Percentiles rank a stretch among this genome's conserved stretches.
Evolutionary conservation across 2,113 vertebrate species (phyloP).

Genomic region (cat (Felis catus)): F.catus_Fca126_mat1.0 CM031423.1:89530501-89531000

Average conservation of each 20-base stretch:
- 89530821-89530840: neutral
- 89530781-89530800: neutral
- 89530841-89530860: neutral
- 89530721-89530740: neutral
- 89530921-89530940: neutral
- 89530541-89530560: accelerated
- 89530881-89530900: neutral
- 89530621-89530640: neutral
- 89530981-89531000: neutral
- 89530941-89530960: neutral
- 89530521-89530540: neutral
- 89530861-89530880: neutral
- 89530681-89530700: neutral
- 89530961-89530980: neutral
- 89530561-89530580: neutral
- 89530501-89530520: neutral
- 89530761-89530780: accelerated
- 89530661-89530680: neutral
- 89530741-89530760: neutral
- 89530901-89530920: neutral
- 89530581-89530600: neutral
- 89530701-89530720: neutral
- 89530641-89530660: neutral
- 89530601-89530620: neutral
- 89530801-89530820: neutral